These are phyloP conservation scores for Antrozous pallidus DNA, from an alignment of 2,797 vertebrate genomes.

Conservation along the genomic window DNA sequence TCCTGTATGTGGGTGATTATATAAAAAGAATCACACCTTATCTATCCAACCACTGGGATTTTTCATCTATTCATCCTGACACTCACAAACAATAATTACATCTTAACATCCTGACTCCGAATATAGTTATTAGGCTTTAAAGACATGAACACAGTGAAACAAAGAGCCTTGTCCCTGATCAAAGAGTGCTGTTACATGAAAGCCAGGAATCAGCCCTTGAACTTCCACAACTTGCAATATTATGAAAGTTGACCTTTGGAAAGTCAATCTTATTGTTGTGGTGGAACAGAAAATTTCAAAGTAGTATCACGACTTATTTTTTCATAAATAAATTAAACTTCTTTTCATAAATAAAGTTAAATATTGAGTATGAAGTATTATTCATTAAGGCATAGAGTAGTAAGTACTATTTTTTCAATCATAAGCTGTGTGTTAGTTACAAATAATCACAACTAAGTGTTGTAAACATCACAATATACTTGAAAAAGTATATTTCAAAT, in stretches of 20 bases:
- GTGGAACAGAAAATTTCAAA: not conserved
- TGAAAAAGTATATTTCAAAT: slow-evolving; percentile 18
- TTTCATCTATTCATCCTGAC: slow-evolving; percentile 36
- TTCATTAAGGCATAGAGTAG: not conserved
- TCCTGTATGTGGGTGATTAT: not conserved
- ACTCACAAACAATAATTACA: slow-evolving; percentile 66
- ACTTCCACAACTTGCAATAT: not conserved
- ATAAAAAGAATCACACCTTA: slow-evolving; percentile 41
- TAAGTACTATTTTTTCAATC: not conserved
- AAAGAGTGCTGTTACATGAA: slow-evolving; percentile 3
- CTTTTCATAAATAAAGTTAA: not conserved
- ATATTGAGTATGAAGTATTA: not conserved
- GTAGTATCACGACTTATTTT: not conserved
- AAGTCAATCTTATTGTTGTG: not conserved
- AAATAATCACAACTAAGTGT: not conserved
- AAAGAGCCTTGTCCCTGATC: slow-evolving; percentile 30
- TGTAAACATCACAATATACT: not conserved
- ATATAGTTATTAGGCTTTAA: slow-evolving; percentile 66
- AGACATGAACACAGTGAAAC: slow-evolving; percentile 36
- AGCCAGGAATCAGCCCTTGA: not conserved
- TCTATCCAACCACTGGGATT: slow-evolving; percentile 36
- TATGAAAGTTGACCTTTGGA: slow-evolving; percentile 29
- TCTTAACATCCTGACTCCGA: slow-evolving; percentile 41
- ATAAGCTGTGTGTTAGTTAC: not conserved
- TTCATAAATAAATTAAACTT: not conserved